Conservation (phyloP, 2,113 vertebrate genomes). For the Mesoclemmys tuberculata region DNA sequence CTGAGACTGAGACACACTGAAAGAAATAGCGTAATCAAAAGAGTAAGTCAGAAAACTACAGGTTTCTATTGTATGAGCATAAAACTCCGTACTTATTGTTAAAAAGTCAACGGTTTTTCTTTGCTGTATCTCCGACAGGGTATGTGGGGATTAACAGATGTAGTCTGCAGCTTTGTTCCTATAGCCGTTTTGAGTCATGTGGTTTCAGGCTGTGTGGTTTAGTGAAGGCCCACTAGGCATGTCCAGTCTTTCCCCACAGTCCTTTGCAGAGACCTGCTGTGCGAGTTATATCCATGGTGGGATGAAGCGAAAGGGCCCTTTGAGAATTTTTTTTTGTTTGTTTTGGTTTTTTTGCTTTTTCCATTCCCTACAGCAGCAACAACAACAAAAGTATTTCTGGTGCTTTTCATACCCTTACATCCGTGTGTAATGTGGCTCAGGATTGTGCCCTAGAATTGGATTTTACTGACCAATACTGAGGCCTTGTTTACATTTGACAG, state of each 20-base stretch:
- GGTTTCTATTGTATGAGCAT: background rate
- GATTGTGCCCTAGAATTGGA: rapidly evolving
- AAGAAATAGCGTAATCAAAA: background rate
- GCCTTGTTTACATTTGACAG: background rate
- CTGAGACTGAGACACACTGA: background rate
- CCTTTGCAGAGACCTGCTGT: background rate
- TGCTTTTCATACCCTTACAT: background rate
- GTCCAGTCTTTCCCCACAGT: background rate
- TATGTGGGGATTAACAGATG: too few species aligned
- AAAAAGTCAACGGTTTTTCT: background rate
- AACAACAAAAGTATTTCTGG: background rate
- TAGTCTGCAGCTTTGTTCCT: background rate
- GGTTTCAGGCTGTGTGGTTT: background rate
- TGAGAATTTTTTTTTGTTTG: background rate
- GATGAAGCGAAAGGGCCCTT: background rate
- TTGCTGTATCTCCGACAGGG: background rate
- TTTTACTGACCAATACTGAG: background rate
- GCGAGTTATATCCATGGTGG: background rate
- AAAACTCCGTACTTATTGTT: background rate
- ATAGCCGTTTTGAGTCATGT: background rate
- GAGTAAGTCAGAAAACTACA: conserved; percentile 38
- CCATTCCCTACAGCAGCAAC: background rate
- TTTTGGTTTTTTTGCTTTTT: background rate
- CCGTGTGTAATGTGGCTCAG: background rate
- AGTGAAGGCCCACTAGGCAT: background rate